Percentiles rank a stretch among this genome's conserved stretches.
phyloP scores from a whole-genome alignment of 2,888 invertebrate species.

The Athetis lepigone region DNA sequence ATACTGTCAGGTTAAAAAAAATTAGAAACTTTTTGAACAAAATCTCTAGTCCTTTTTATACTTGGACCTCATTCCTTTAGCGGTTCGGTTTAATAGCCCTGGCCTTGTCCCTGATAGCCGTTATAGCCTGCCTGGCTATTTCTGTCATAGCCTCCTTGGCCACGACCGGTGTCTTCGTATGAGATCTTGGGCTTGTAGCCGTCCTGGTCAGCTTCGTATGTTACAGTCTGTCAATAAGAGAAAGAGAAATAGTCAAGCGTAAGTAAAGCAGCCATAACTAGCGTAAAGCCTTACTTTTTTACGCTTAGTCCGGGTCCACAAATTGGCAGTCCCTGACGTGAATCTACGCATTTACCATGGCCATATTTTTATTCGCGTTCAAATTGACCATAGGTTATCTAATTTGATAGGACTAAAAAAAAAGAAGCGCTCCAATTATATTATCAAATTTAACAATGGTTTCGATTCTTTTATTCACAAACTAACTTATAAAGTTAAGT shows the following conservation, averaged over 20 bases:
- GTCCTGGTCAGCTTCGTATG: conserved; percentile 92
- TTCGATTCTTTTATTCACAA: no score
- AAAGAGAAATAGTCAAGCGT: conserved; percentile 2
- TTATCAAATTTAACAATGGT: no score
- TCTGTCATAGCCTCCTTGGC: conserved; percentile 68
- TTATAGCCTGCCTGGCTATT: conserved; percentile 66
- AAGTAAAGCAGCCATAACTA: no score
- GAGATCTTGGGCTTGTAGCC: conserved; percentile 93
- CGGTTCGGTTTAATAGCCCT: conserved; percentile 62
- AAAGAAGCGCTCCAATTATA: no score
- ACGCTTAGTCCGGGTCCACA: no score
- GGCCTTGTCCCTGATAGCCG: conserved; percentile 64
- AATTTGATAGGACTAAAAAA: no score
- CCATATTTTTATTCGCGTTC: no score
- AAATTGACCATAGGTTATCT: no score
- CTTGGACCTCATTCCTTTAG: conserved; percentile 15
- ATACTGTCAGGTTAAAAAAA: conserved; percentile 20
- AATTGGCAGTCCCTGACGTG: no score
- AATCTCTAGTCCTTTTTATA: conserved; percentile 21
- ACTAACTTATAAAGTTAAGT: no score
- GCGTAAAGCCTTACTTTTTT: no score
- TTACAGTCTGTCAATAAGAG: conserved; percentile 88
- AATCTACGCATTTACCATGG: no score
- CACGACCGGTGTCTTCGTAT: conserved; percentile 91
- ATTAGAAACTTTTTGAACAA: conserved; percentile 23